Base-by-base conservation (phyloP, 2,888 invertebrate species). In the Limulus polyphemus region DNA sequence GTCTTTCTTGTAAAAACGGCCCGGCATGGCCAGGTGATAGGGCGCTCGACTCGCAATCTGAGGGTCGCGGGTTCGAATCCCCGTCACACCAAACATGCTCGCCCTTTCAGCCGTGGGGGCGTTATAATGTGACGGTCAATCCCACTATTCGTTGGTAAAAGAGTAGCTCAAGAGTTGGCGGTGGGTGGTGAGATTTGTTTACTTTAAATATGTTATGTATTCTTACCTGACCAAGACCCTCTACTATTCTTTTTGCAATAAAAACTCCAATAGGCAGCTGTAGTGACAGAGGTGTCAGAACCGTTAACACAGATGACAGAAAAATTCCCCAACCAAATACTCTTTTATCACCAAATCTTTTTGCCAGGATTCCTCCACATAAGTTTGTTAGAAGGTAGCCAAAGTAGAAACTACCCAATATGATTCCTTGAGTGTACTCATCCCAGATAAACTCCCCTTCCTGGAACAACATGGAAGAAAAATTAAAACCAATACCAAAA, bases 341-440 rank as follows among this genome's bases (percentile, higher is more conserved):
- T 71, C 84, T 81, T 79, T 89, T 89, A 65, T 92, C 94, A 69
- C 94, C 94, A 74, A 90, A 83, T 75, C 83, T 83, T 69, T 86
- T 83, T 3, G 90, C 88, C 57, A 94, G 77, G 82, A 86, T 89
- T 56, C 91, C 91, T 0, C 90, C 91, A 0, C 86, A 81, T 51
- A 91, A 78, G 77, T 89, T 91, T 0, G 91, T 91, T 62, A 87
- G 76, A 62, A 91, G 83, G 76, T 92, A 92, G 0, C 91, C 91
- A 73, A 90, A 90, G 79, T 92, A 92, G 77, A 92, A 92, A 0
- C 90, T 87, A 71, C 89, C 88, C 59, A 92, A 77, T 47, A 92
- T 83, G 59, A 86, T 77, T 0, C 90, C 90, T 76, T 86, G 87
- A 50, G 84, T 82, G 73, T 83, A 83, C 0, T 85, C 81, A 71